Evolutionary conservation across 2,113 vertebrate genomes (phyloP).

Genomic region (Cettia cetti): DNA sequence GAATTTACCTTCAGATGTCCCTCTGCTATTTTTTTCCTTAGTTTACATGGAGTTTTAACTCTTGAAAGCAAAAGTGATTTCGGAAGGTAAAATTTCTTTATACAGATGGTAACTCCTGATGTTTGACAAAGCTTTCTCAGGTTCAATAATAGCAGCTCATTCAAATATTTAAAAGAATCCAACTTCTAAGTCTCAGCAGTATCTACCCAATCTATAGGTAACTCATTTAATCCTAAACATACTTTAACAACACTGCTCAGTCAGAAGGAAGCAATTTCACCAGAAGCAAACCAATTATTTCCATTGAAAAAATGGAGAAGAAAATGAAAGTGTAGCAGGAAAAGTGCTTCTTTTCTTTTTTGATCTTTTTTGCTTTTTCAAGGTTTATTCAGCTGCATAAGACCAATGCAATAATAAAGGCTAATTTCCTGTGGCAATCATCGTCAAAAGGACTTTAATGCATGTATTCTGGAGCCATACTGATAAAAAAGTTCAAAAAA

Average conservation of each 20-base stretch:
- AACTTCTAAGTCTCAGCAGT: not conserved
- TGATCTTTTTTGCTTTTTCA: slow-evolving; percentile 6
- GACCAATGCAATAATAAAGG: not conserved
- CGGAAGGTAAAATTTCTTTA: not conserved
- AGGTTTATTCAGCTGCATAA: not conserved
- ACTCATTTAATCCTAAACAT: not conserved
- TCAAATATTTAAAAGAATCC: not conserved
- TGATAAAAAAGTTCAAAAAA: slow-evolving; percentile 47
- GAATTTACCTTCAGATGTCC: not conserved
- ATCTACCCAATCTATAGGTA: not conserved
- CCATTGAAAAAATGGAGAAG: not conserved
- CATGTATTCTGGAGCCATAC: not conserved
- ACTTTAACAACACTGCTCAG: not conserved
- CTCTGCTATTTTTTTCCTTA: not conserved
- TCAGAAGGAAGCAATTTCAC: not conserved
- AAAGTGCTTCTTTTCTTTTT: not conserved
- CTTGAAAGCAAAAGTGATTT: not conserved
- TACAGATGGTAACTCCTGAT: not conserved
- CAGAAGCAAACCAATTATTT: not conserved
- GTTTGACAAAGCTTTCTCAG: not conserved
- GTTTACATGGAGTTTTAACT: not conserved
- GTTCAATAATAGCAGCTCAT: not conserved
- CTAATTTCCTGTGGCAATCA: slow-evolving; percentile 11
- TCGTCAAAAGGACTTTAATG: slow-evolving; percentile 6
- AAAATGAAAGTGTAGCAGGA: not conserved